phyloP scores from a whole-genome alignment of 2,113 vertebrate genomes.

The Proterorhinus semilunaris region DNA sequence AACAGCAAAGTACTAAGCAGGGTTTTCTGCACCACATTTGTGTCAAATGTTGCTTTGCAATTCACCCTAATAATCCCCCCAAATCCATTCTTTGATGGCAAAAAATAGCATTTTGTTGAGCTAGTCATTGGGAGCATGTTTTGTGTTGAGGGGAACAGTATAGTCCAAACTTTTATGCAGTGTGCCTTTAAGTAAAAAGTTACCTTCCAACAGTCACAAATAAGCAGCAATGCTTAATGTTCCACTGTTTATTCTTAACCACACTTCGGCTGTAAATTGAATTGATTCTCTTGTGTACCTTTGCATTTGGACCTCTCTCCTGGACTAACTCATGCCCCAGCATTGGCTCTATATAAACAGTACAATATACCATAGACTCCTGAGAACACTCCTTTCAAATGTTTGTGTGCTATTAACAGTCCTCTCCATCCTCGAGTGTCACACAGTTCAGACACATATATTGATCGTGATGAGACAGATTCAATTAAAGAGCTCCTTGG shows the following conservation, averaged over 20 bases:
- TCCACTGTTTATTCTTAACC: neutral
- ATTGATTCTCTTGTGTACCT: neutral
- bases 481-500: conserved; percentile 66
- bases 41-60: too few species aligned
- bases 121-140: too few species aligned
- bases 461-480: conserved; percentile 63
- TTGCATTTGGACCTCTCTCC: neutral
- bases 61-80: too few species aligned
- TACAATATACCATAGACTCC: conserved; percentile 4
- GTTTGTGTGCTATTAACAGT: conserved; percentile 48
- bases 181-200: neutral
- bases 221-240: neutral
- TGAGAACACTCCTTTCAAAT: conserved; percentile 50
- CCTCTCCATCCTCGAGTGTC: conserved; percentile 47
- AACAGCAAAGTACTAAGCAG: too few species aligned
- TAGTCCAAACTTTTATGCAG: too few species aligned
- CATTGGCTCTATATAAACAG: neutral
- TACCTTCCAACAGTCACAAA: neutral
- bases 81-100: too few species aligned
- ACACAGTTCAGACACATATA: conserved; percentile 60
- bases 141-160: too few species aligned
- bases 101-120: too few species aligned
- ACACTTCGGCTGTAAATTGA: neutral
- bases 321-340: conserved; percentile 9
- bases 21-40: too few species aligned